Evolutionary conservation across 2,797 vertebrate species (phyloP).

Genomic region (Lepilemur septentrionalis): DNA sequence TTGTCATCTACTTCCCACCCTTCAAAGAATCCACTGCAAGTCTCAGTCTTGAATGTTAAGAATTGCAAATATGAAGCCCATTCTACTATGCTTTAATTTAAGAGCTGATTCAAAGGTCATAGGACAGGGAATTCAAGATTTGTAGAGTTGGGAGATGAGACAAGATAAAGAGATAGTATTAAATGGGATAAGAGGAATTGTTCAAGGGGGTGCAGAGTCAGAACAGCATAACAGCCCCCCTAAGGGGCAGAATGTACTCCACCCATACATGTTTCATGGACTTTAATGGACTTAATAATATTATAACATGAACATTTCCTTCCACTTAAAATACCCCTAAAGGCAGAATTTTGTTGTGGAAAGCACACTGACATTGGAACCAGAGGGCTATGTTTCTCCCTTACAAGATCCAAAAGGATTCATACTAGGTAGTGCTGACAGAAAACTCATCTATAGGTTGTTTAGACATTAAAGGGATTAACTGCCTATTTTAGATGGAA

Average conservation of each 20-base stretch:
- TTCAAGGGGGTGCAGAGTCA: not conserved
- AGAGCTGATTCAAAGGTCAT: not conserved
- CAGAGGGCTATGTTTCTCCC: not conserved
- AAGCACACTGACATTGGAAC: not conserved
- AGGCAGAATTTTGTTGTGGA: not conserved
- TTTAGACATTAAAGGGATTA: not conserved
- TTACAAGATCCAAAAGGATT: not conserved
- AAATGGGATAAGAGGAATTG: not conserved
- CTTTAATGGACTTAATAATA: not conserved
- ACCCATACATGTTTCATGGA: not conserved
- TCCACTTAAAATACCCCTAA: not conserved
- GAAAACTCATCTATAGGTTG: not conserved
- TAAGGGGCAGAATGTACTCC: not conserved
- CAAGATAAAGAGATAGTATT: not conserved
- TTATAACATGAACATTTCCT: not conserved
- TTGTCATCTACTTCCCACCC: not conserved
- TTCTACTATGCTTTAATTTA: not conserved
- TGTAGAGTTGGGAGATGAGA: not conserved
- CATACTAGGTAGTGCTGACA: not conserved
- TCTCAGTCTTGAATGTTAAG: not conserved
- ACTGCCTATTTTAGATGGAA: not conserved
- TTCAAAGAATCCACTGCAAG: not conserved
- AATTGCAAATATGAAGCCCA: not conserved
- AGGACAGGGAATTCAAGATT: not conserved
- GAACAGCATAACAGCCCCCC: not conserved